Base-by-base conservation (phyloP, 1,140 invertebrate species). In the Zaprionus gabonicus region DNA sequence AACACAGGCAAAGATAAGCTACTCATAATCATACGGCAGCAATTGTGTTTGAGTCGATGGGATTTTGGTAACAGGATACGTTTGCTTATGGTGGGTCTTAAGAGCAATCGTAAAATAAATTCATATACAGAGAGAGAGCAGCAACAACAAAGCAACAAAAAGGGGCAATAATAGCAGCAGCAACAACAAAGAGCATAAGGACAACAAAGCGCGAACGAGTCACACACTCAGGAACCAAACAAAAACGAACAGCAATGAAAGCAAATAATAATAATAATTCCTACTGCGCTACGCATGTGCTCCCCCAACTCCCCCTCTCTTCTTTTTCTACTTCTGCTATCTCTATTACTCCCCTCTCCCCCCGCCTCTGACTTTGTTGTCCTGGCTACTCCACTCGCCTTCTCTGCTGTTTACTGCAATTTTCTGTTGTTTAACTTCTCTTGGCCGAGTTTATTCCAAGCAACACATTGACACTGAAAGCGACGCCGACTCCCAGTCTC, bases 211-310 rank as follows among this genome's bases (percentile, higher is more conserved):
- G n/a, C 53, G 27, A 46, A 58, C 51, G 46, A 62, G 70, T 66
- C 55, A 20, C 64, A 67, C 63, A 63, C 56, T 27, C 65, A 44
- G 17, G 36, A 51, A 59, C 15, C 31, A 66, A 60, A 65, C 63
- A 69, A 49, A 73, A 62, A 44, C 36, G 38, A 71, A 68, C 41
- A 46, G 58, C 78, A 78, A 82, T 80, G 68, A 84, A 81, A 86
- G 76, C 81, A 80, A 78, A 80, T 81, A 76, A 74, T 83, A 88
- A 83, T 88, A 88, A 84, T 78, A 84, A 85, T 85, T 78, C 70
- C 53, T 80, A 65, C 31, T 41, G 17, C 31, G 44, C 12, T 73
- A 84, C 71, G 82, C 81, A 69, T 79, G 69, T 76, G 17, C 41
- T 17, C 76, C 49, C 64, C 59, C 36, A 59, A 10, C 27, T 31